Evolutionary conservation across 2,797 vertebrate species (phyloP).

Genomic region (Anguilla pacifica): DNA sequence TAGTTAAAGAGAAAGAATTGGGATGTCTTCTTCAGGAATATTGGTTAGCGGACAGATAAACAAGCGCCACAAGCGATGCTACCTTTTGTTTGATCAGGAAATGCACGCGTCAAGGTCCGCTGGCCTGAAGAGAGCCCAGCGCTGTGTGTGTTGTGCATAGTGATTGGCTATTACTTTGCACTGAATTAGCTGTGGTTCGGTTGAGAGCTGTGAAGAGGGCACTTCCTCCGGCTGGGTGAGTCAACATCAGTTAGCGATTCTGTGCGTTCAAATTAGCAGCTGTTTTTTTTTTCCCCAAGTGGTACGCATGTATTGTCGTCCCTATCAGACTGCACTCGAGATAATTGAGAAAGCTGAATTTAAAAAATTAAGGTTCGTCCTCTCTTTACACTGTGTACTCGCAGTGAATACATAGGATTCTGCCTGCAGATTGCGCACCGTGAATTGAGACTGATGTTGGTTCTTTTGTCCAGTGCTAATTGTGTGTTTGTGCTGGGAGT

Average conservation of each 20-base stretch:
- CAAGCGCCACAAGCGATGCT: background rate
- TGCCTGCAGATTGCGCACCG: background rate
- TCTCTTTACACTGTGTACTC: background rate
- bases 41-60: background rate
- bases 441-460: background rate
- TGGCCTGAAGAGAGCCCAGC: background rate
- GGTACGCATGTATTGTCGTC: background rate
- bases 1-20: background rate
- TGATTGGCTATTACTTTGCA: background rate
- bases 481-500: constrained; percentile 46
- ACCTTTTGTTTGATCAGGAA: background rate
- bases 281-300: background rate
- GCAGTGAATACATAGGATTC: background rate
- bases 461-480: background rate
- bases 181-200: too few relatives aligned
- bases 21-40: background rate
- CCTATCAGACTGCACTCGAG: background rate
- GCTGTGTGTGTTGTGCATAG: background rate
- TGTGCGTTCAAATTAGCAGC: background rate
- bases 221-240: background rate
- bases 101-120: background rate
- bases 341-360: background rate
- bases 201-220: background rate
- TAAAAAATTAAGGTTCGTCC: background rate
- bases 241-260: background rate